Base-by-base conservation (phyloP, 2,113 vertebrate species). In the Meleagris gallopavo region DNA sequence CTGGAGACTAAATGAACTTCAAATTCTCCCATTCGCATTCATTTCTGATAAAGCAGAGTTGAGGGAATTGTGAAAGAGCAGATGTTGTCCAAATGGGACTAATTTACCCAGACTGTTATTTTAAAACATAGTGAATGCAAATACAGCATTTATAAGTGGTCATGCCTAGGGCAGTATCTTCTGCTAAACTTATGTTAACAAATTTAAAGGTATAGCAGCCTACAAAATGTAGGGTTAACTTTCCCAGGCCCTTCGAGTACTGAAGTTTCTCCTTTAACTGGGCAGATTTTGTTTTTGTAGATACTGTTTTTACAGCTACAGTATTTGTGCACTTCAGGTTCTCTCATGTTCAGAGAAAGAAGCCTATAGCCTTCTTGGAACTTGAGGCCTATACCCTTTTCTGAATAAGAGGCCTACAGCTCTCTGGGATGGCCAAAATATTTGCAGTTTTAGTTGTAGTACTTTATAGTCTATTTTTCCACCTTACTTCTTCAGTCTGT, bases 71-170 rank as follows among this genome's bases (percentile, higher is more conserved):
- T 84, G 32, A 78, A 91, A 55, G 12, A 73, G 14, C 34, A 77
- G 18, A 89, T 83, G 61, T 65, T 89, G 40, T 89, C 69, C 75
- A 94, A 97, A 73, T 90, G 88, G 88, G 69, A 57, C n/a, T 72
- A 70, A 75, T 92, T 95, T 88, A 75, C 21, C 27, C 6, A 2
- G 61, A n/a, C 20, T 45, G 54, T 77, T 87, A 41, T 90, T 97
- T 90, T 87, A 81, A 93, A 92, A 67, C 41, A 65, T 38, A 87
- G 29, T 41, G 86, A 96, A 91, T 88, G 72, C 43, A 94, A 76
- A 61, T 82, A 41, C 43, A 43, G 6, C 15, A 61, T 92, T 87
- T 81, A 79, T 95, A 96, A 77, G 57, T 72, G 18, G 66, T 73
- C 70, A 40, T 88, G 55, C 52, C n/a, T 85, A 50, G 43, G 79